These are phyloP conservation scores for Sabellastarte sp. DNA, from an alignment of 2,888 invertebrate genomes.

Conservation along the genomic window DNA sequence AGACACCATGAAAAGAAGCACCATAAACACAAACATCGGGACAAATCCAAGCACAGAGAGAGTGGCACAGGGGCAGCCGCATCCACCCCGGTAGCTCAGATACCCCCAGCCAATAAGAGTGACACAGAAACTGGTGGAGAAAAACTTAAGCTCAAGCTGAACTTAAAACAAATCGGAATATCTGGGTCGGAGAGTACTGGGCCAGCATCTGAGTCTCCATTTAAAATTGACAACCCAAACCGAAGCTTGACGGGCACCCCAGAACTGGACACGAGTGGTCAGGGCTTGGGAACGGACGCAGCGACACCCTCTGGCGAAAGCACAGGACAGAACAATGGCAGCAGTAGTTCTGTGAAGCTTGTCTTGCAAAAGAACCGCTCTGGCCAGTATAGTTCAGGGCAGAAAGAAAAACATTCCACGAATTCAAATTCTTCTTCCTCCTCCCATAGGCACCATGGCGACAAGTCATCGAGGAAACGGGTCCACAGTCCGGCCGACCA, in stretches of 20 bases:
- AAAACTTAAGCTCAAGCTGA: not conserved
- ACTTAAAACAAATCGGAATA: not conserved
- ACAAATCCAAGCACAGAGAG: not conserved
- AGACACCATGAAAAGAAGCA: not conserved
- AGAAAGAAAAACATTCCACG: not conserved
- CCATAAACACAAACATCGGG: not conserved
- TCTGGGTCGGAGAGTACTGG: not conserved
- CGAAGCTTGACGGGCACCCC: too few species aligned
- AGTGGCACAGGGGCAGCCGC: too few species aligned
- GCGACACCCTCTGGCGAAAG: too few species aligned
- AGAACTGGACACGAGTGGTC: too few species aligned
- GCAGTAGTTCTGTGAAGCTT: not conserved
- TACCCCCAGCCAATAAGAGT: not conserved
- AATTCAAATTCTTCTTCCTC: too few species aligned
- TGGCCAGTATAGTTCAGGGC: not conserved
- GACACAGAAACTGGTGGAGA: not conserved
- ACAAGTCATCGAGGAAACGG: not conserved
- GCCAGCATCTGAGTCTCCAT: not conserved
- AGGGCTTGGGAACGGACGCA: too few species aligned
- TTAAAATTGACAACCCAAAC: not conserved
- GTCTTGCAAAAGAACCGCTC: not conserved
- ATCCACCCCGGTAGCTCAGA: not conserved
- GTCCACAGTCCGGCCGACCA: not conserved
- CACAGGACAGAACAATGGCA: not conserved
- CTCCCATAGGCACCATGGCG: too few species aligned